A percentile compares a stretch with the other conserved stretches of the same genome.
Evolutionary conservation across 2,113 vertebrate genomes (phyloP).

Genomic region (Trogon melanurus): DNA sequence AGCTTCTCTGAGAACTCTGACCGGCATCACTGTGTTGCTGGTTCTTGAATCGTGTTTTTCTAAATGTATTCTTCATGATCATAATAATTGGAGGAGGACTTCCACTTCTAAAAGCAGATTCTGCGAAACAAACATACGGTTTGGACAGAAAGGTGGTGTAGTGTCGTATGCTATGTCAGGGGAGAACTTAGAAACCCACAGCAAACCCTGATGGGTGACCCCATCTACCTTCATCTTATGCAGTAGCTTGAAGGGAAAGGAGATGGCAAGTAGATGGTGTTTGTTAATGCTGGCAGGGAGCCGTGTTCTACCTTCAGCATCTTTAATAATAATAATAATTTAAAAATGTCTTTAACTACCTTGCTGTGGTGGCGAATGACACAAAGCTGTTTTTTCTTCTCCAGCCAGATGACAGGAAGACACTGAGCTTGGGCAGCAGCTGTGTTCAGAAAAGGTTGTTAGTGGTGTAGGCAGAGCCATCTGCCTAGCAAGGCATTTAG

Average conservation of each 20-base stretch:
- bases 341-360: background rate
- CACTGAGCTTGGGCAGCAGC: constrained; percentile 31
- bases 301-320: background rate
- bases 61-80: background rate
- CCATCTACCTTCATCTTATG: background rate
- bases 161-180: background rate
- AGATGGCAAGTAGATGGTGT: background rate
- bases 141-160: background rate
- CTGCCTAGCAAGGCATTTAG: constrained; percentile 32
- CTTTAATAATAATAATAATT: background rate
- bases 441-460: constrained; percentile 22
- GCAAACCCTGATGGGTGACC: background rate
- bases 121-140: background rate
- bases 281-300: background rate
- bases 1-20: background rate
- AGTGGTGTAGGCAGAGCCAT: constrained; percentile 55
- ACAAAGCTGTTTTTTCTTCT: background rate
- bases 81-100: background rate
- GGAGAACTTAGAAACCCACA: background rate
- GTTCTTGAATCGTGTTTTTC: background rate
- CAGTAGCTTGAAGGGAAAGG: background rate
- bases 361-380: background rate
- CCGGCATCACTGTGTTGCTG: background rate
- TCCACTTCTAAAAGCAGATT: background rate
- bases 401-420: constrained; percentile 39